A percentile compares a stretch with the other conserved stretches of the same genome.
These are phyloP conservation scores for Dipodomys stephensi DNA, from an alignment of 2,113 vertebrate genomes.

Conservation along the genomic window DNA sequence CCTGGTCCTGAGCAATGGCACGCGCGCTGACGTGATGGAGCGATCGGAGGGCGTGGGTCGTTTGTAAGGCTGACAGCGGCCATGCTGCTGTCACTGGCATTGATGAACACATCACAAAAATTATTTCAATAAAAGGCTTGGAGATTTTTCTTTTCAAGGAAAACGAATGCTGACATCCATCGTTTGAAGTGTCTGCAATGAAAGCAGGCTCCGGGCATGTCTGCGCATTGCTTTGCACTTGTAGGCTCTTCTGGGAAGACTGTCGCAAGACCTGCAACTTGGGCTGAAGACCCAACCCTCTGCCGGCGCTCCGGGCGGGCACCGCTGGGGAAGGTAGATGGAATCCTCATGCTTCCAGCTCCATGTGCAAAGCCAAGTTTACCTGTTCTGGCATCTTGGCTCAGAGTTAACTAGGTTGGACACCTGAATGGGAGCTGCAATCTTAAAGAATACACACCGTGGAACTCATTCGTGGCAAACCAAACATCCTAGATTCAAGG, in stretches of 20 bases:
- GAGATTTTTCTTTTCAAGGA: constrained; percentile 11
- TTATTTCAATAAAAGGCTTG: background rate
- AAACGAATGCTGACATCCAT: background rate
- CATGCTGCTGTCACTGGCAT: background rate
- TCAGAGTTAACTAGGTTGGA: background rate
- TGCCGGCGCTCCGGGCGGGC: too few species aligned
- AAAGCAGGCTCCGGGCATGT: background rate
- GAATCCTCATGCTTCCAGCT: background rate
- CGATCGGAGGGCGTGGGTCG: background rate
- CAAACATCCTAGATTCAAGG: too few species aligned
- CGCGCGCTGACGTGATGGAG: constrained; percentile 77
- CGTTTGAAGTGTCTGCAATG: background rate
- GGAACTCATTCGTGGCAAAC: too few species aligned
- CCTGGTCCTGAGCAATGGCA: constrained; percentile 67
- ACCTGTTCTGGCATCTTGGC: background rate
- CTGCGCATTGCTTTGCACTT: rapidly evolving
- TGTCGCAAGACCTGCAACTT: rapidly evolving
- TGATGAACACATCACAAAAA: background rate
- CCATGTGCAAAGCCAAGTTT: background rate
- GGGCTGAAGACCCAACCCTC: background rate
- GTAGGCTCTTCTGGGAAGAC: background rate
- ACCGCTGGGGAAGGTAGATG: too few species aligned
- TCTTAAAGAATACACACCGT: rapidly evolving
- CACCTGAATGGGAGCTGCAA: background rate
- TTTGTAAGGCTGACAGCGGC: constrained; percentile 18